A percentile compares a stretch with the other conserved stretches of the same genome.
phyloP scores from a whole-genome alignment of 2,113 vertebrate genomes.

The Brachirus orientalis region DNA sequence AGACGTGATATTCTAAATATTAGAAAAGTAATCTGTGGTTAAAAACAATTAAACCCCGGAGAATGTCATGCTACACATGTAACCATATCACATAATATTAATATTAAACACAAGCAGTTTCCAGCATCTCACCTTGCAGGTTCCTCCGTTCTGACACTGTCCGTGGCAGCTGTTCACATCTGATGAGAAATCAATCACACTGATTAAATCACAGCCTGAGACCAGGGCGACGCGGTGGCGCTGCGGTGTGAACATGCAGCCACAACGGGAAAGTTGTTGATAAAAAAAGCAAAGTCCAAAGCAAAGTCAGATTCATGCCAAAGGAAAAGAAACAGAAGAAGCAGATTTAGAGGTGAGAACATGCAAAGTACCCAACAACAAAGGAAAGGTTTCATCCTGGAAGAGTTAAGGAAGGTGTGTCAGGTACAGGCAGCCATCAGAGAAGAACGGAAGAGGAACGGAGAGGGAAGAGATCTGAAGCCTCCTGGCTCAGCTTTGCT shows the following conservation, averaged over 20 bases:
- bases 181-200: slow-evolving; percentile 57
- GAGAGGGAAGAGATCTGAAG: not conserved
- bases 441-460: slow-evolving; percentile 1
- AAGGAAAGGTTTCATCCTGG: slow-evolving; percentile 9
- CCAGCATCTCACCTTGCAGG: slow-evolving; percentile 87
- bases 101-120: too few species aligned
- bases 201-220: not conserved
- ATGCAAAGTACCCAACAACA: slow-evolving; percentile 3
- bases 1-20: too few species aligned
- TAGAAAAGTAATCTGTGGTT: too few species aligned
- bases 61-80: too few species aligned
- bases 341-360: slow-evolving; percentile 24
- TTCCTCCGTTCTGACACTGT: slow-evolving; percentile 93
- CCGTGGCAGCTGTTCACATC: slow-evolving; percentile 89
- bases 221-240: not conserved
- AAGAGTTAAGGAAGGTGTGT: not conserved
- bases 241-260: slow-evolving; percentile 31
- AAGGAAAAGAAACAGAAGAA: slow-evolving; percentile 8
- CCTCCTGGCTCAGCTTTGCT: not conserved
- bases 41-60: too few species aligned
- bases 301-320: too few species aligned
- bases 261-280: slow-evolving; percentile 10
- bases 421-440: not conserved
- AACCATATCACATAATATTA: too few species aligned
- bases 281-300: too few species aligned